A percentile compares a stretch with the other conserved stretches of the same genome.
These are phyloP conservation scores for Rhynchopsitta pachyrhyncha DNA, from an alignment of 2,113 vertebrate species.

Conservation along the genomic window DNA sequence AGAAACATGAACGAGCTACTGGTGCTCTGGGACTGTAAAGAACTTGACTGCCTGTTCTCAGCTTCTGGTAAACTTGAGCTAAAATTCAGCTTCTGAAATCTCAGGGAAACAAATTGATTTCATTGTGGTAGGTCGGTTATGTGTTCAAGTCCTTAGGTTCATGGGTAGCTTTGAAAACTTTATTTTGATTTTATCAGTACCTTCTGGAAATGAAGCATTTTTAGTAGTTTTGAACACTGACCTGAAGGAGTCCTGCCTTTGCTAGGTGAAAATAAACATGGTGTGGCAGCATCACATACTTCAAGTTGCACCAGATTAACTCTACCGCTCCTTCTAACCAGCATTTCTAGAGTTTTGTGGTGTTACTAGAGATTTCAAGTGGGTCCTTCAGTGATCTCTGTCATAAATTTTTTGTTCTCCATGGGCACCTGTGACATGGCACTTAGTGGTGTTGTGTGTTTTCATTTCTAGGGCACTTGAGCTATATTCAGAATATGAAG, in stretches of 20 bases:
- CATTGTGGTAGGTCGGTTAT: neutral
- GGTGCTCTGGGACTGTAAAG: neutral
- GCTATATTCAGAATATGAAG: neutral
- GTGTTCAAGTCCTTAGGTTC: neutral
- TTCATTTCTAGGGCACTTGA: neutral
- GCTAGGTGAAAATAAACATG: neutral
- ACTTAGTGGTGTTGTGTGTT: neutral
- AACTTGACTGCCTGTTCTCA: neutral
- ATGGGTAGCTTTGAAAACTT: neutral
- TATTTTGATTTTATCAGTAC: neutral
- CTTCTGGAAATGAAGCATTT: rapidly evolving
- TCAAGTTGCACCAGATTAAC: neutral
- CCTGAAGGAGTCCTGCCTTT: neutral
- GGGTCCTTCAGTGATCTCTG: neutral
- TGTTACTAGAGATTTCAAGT: neutral
- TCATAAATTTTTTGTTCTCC: neutral
- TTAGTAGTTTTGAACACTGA: rapidly evolving
- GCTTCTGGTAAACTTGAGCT: neutral
- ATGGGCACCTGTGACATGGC: neutral
- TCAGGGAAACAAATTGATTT: neutral
- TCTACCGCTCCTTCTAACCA: neutral
- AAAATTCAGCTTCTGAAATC: neutral
- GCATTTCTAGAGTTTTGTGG: neutral
- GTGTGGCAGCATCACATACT: neutral
- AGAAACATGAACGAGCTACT: neutral